Percentiles rank a stretch among this genome's conserved stretches.
Conservation (phyloP, 2,113 vertebrate species). For the Cryptotis parvus region DNA sequence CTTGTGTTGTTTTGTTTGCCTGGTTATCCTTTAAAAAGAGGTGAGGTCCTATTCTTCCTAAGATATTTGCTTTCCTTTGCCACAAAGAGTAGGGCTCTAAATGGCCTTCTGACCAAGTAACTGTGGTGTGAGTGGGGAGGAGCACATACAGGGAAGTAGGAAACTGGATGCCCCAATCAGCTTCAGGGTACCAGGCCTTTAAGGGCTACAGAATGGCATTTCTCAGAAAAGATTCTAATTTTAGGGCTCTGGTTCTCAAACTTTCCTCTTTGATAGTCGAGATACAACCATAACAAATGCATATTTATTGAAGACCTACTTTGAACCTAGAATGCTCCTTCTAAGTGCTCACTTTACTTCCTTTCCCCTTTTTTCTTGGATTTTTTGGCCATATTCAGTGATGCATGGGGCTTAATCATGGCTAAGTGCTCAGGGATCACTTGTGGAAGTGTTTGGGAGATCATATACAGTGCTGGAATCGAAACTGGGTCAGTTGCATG, state of each 20-base stretch:
- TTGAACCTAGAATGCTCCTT: neutral
- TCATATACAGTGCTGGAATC: too few species aligned
- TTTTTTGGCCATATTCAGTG: too few species aligned
- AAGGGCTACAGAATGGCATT: neutral
- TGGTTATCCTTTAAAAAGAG: conserved; percentile 27
- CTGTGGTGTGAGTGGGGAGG: neutral
- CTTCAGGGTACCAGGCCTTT: neutral
- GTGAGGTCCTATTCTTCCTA: neutral
- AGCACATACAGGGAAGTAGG: too few species aligned
- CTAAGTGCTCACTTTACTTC: neutral
- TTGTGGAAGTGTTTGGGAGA: too few species aligned
- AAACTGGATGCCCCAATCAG: neutral
- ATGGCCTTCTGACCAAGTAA: neutral
- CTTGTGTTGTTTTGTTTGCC: neutral
- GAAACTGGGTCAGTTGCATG: too few species aligned
- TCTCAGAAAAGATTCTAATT: neutral
- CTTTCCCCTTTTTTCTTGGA: too few species aligned
- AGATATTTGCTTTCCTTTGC: neutral
- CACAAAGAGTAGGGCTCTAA: neutral
- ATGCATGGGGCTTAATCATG: too few species aligned
- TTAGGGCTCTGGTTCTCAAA: neutral
- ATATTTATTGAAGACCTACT: conserved; percentile 45
- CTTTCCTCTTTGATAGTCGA: neutral
- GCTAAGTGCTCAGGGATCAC: too few species aligned
- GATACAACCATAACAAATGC: neutral